A percentile compares a stretch with the other conserved stretches of the same genome.
Evolutionary conservation across 2,888 invertebrate genomes (phyloP).

Genomic region (Lasioglossum marginatum): DNA sequence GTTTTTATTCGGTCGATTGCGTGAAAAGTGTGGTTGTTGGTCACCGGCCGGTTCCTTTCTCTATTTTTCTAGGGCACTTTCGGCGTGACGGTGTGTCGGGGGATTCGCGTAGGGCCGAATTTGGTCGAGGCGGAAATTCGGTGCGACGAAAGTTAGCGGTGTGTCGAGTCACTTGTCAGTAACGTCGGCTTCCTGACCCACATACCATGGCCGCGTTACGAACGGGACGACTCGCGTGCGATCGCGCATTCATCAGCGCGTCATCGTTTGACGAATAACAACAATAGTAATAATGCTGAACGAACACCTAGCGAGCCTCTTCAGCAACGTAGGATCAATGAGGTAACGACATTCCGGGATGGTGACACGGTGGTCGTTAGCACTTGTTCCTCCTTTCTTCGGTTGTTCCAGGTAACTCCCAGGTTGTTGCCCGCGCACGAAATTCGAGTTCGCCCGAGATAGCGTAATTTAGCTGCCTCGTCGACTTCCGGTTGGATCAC

Average conservation of each 20-base stretch:
- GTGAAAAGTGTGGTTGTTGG: constrained; percentile 40
- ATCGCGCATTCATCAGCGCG: constrained; percentile 30
- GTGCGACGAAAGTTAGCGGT: constrained; percentile 72
- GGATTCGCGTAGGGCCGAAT: constrained; percentile 56
- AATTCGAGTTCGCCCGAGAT: not conserved
- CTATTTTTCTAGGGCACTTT: constrained; percentile 49
- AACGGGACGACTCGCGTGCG: constrained; percentile 55
- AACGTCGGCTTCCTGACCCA: constrained; percentile 82
- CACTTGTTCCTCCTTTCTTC: not conserved
- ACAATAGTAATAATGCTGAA: not conserved
- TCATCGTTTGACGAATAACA: constrained; percentile 12
- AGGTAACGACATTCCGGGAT: not conserved
- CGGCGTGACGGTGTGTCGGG: constrained; percentile 23
- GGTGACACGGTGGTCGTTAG: not conserved
- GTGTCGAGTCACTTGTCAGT: constrained; percentile 75
- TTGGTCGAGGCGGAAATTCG: constrained; percentile 71
- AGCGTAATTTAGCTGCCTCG: not conserved
- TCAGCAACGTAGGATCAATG: not conserved
- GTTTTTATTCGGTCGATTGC: constrained; percentile 13
- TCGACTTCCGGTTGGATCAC: not conserved
- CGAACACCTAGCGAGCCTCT: not conserved
- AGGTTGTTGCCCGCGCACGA: not conserved
- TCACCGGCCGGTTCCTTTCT: constrained; percentile 5
- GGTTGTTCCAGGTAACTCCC: not conserved
- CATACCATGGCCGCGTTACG: constrained; percentile 78